phyloP scores from a whole-genome alignment of 35 echinoderm and acorn worm genomes.

The Heliocidaris tuberculata region DNA sequence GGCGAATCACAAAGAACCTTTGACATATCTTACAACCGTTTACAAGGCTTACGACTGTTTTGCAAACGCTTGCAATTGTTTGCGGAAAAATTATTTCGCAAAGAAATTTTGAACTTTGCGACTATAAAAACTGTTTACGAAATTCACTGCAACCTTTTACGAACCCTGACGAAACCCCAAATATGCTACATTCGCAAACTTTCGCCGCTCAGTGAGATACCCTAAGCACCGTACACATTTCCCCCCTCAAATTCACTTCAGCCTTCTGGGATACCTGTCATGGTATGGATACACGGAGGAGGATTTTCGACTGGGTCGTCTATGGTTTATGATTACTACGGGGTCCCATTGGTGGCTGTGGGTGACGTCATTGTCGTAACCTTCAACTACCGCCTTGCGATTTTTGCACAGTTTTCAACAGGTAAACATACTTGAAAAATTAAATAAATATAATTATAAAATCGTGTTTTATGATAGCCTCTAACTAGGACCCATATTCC shows the following conservation, averaged over 20 bases:
- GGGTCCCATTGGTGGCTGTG: slow-evolving; percentile 55
- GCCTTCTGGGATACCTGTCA: slow-evolving; percentile 57
- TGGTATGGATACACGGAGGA: slow-evolving; percentile 88
- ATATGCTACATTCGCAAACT: too few relatives aligned
- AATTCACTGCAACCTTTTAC: too few relatives aligned
- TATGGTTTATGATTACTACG: slow-evolving; percentile 48
- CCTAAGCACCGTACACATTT: too few relatives aligned
- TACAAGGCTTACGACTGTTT: too few relatives aligned
- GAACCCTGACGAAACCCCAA: too few relatives aligned
- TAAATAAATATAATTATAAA: background rate
- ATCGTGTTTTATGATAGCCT: background rate
- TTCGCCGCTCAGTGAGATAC: too few relatives aligned
- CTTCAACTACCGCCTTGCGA: slow-evolving; percentile 73
- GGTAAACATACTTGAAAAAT: slow-evolving; percentile 19
- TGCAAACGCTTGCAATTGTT: too few relatives aligned
- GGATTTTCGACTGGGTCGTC: slow-evolving; percentile 49
- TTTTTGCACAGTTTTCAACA: slow-evolving; percentile 63
- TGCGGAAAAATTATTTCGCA: too few relatives aligned
- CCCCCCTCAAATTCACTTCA: background rate
- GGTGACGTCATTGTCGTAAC: slow-evolving; percentile 75
- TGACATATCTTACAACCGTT: too few relatives aligned
- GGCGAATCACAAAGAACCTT: too few relatives aligned
- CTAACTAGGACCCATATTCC: background rate
- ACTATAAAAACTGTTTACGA: too few relatives aligned
- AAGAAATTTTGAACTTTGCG: too few relatives aligned